phyloP scores from a whole-genome alignment of 1,140 invertebrate species.

The Holcopasites calliopsidis region DNA sequence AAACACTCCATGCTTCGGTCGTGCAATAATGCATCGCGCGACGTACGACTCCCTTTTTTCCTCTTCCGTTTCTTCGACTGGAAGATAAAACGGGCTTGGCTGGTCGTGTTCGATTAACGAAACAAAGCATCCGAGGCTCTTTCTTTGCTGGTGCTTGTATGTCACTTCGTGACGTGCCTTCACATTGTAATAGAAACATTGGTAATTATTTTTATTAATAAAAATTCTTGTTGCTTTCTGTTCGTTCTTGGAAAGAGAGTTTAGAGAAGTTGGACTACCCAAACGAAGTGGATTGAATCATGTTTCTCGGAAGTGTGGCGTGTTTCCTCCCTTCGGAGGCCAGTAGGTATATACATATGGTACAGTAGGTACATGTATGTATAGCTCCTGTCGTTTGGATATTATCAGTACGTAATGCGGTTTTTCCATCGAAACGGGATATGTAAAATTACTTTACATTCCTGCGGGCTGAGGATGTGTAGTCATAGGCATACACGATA shows the following conservation, averaged over 20 bases:
- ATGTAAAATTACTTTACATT: too few species aligned
- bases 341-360: too few species aligned
- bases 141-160: not conserved
- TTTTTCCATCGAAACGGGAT: too few species aligned
- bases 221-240: too few species aligned
- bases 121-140: not conserved
- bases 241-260: not conserved
- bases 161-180: not conserved
- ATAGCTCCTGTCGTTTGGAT: too few species aligned
- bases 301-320: not conserved
- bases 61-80: not conserved
- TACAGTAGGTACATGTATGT: too few species aligned
- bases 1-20: constrained; percentile 50
- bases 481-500: too few species aligned
- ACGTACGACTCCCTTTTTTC: constrained; percentile 4
- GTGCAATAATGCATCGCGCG: constrained; percentile 16
- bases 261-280: not conserved
- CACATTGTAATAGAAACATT: too few species aligned
- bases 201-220: too few species aligned
- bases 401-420: too few species aligned
- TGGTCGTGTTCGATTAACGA: not conserved
- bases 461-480: too few species aligned
- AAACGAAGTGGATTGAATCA: not conserved
- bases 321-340: not conserved
- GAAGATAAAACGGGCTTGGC: not conserved